phyloP scores from a whole-genome alignment of 2,888 invertebrate genomes.

The Drosophila trichaetosa region DNA sequence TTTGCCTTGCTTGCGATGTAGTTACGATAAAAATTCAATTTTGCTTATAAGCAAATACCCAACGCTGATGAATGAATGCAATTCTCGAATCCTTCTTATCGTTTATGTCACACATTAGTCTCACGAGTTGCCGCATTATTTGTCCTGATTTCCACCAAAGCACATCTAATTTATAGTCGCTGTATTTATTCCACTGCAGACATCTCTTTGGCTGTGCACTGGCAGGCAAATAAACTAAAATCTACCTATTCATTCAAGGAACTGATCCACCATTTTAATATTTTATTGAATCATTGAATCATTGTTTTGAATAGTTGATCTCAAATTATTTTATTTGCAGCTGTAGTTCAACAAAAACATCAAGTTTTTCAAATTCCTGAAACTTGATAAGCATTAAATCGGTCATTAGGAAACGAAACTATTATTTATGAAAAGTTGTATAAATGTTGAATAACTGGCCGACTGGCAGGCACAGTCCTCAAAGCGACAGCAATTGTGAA shows the following conservation, averaged over 20 bases:
- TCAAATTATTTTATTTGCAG: background rate
- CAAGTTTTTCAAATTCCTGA: background rate
- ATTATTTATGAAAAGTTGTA: background rate
- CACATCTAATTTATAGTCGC: conserved; percentile 33
- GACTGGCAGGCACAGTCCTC: background rate
- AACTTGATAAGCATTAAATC: background rate
- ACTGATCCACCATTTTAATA: background rate
- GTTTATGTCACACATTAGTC: conserved; percentile 52
- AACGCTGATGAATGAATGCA: conserved; percentile 12
- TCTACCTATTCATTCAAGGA: background rate
- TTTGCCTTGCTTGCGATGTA: conserved; percentile 34
- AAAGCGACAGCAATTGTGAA: conserved; percentile 2
- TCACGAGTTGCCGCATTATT: conserved; percentile 28
- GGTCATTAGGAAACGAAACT: background rate
- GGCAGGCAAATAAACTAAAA: background rate
- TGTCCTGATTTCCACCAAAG: conserved; percentile 11
- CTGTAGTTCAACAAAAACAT: no score
- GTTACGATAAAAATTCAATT: conserved; percentile 77
- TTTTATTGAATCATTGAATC: no score
- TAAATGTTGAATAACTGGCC: background rate
- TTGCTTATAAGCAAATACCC: conserved; percentile 59
- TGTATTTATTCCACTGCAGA: background rate
- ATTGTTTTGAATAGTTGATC: background rate
- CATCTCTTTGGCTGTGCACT: background rate
- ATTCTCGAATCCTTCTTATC: conserved; percentile 39